Percentiles rank a stretch among this genome's conserved stretches.
phyloP scores from a whole-genome alignment of 2,888 invertebrate species.

The Campoplex nolae region DNA sequence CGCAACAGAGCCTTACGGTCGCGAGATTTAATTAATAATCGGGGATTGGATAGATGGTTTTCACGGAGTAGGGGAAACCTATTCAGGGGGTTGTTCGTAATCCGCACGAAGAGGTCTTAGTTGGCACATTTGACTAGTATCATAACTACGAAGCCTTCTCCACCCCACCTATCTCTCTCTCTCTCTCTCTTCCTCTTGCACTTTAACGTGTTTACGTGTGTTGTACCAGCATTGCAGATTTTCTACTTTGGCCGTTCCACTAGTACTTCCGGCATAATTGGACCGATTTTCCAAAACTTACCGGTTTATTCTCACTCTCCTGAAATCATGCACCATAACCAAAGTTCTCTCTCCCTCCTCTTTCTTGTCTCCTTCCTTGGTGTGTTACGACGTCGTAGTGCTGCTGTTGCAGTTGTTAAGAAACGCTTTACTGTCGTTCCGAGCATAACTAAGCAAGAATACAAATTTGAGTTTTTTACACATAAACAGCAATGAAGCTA shows the following conservation, averaged over 20 bases:
- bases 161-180: neutral
- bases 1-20: conserved; percentile 79
- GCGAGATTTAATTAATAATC: conserved; percentile 83
- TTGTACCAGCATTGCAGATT: conserved; percentile 40
- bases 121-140: conserved; percentile 75
- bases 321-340: conserved; percentile 70
- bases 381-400: conserved; percentile 33
- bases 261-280: conserved; percentile 77
- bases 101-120: conserved; percentile 76
- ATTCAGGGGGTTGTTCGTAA: conserved; percentile 44
- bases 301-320: conserved; percentile 64
- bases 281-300: conserved; percentile 80
- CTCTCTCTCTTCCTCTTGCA: neutral
- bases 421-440: conserved; percentile 40
- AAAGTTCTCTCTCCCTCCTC: conserved; percentile 41
- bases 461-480: conserved; percentile 7
- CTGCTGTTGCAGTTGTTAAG: conserved; percentile 49
- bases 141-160: conserved; percentile 15
- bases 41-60: conserved; percentile 79
- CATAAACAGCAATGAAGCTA: neutral
- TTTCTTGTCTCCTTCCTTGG: conserved; percentile 1
- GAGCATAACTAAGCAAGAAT: neutral
- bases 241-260: conserved; percentile 57
- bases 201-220: conserved; percentile 20
- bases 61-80: neutral